These are phyloP conservation scores for Onychorhynchus coronatus DNA, from an alignment of 2,113 vertebrate genomes.

Conservation along the genomic window DNA sequence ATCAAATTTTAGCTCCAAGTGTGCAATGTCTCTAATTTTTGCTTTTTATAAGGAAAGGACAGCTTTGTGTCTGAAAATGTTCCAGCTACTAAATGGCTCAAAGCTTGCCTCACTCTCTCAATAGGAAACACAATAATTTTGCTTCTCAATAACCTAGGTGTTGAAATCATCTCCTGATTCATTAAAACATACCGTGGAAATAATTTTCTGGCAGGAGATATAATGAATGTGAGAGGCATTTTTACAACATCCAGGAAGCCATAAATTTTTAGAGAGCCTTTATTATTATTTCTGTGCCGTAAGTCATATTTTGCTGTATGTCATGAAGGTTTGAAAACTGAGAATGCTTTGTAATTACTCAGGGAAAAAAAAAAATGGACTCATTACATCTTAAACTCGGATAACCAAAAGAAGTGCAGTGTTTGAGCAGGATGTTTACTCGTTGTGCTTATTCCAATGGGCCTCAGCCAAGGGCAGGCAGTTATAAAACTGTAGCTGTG, in stretches of 20 bases:
- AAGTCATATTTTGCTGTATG: conserved; percentile 31
- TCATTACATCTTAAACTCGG: conserved; percentile 27
- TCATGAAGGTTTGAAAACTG: conserved; percentile 40
- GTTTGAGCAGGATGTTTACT: conserved; percentile 50
- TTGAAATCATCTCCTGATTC: background rate
- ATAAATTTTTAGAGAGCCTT: background rate
- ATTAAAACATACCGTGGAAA: background rate
- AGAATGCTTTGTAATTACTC: conserved; percentile 52
- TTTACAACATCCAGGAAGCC: background rate
- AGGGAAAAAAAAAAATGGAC: background rate
- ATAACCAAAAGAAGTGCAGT: conserved; percentile 13
- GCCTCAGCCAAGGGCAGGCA: conserved; percentile 46
- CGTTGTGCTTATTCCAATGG: background rate
- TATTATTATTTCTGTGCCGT: background rate
- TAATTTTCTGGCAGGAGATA: background rate
- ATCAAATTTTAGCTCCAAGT: background rate
- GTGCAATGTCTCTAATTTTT: background rate
- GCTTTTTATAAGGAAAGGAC: background rate
- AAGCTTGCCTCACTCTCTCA: background rate
- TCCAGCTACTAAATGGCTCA: background rate
- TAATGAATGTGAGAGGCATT: background rate
- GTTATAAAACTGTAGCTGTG: background rate
- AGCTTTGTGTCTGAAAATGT: background rate
- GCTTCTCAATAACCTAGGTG: background rate
- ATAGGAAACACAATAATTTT: background rate